Base-by-base conservation (phyloP, 2,888 invertebrate genomes). In the Argyra leucocephala region DNA sequence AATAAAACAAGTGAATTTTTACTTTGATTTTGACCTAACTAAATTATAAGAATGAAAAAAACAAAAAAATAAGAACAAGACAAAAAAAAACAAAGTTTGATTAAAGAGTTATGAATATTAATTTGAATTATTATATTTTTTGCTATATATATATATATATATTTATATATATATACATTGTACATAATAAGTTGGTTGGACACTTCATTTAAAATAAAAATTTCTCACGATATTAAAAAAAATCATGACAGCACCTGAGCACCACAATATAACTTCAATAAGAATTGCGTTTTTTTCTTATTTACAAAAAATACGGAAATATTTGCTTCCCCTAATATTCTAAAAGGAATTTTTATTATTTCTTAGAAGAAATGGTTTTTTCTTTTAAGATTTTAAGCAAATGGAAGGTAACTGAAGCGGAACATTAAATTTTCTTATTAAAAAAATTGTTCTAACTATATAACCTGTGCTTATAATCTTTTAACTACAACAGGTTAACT, bases 101-200 rank as follows among this genome's bases (percentile, higher is more conserved):
- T n/a, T n/a, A n/a, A n/a, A n/a, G n/a, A 48, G 48, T 48, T 48
- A 48, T 48, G 48, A 48, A 48, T 48, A 48, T 18, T 48, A 48
- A 48, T 48, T 48, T 37, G 9, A 37, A 37, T 15, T 48, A 48
- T 26, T 26, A 26, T 26, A 26, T 31, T 48, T 18, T n/a, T 18
- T 48, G 15, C 48, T 3, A 48, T 48, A 48, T 18, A n/a, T 3
- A 37, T 37, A 15, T 3, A 37, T 37, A 15, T 31, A 7, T 31
- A 7, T 31, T 31, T 31, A 7, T 31, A 31, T 37, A 37, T 37
- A 37, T 12, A 37, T 15, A 15, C 37, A 9, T 9, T 12, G 12
- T 37, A 15, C 37, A 37, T 37, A 26, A 26, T 26, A 26, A 26
- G 12, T 48, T 15, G 12, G 12, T 48, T 18, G 12, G 31, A 31